Evolutionary conservation across 1,140 invertebrate genomes (phyloP), one percentile per base, ranked within the genome.

Genomic region (Listronotus oregonensis): DNA sequence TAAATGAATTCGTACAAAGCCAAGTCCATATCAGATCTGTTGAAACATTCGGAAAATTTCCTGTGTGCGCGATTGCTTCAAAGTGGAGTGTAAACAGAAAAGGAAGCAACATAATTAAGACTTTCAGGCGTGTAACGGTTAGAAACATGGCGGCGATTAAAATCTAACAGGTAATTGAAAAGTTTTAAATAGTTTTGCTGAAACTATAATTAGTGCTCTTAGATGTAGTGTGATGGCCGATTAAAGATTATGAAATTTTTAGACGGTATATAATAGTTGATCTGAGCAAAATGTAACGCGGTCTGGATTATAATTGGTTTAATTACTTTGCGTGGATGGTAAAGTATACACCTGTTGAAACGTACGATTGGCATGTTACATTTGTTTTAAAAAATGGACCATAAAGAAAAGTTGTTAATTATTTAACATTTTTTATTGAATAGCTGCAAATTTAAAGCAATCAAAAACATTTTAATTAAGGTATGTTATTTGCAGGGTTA

Each of bases 101-200:
- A 47, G 32, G 51, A 42, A 56, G 42, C 62, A 21, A 51, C 18
- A 51, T 57, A 57, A 64, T 51, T 64, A 59, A 59, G 55, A 37
- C 55, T 65, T 64, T 43, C 17, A 43, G 55, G 18, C 62, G 54
- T 56, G 43, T 56, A 57, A 49, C 62, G 44, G 62, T 10, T 37
- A 27, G 47, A 32, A 42, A 59, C 54, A 51, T 50, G 55, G 10
- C 54, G 17, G 27, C 64, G 64, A 66, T 52, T 59, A 60, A 47
- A 59, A 60, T 58, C 49, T 66, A 60, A 43, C 51, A 49, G 51
- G 61, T 64, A 64, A 64, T 64, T 64, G 61, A 64, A 64, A 64
- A 64, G 61, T 43, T 56, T 56, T 40, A 51, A 56, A 64, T 56
- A 64, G 61, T 64, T 63, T 64, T 56, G 50, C 59, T 52, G 27